Conservation (phyloP, 2,888 invertebrate species). For the Ichneumoninae sp. region DNA sequence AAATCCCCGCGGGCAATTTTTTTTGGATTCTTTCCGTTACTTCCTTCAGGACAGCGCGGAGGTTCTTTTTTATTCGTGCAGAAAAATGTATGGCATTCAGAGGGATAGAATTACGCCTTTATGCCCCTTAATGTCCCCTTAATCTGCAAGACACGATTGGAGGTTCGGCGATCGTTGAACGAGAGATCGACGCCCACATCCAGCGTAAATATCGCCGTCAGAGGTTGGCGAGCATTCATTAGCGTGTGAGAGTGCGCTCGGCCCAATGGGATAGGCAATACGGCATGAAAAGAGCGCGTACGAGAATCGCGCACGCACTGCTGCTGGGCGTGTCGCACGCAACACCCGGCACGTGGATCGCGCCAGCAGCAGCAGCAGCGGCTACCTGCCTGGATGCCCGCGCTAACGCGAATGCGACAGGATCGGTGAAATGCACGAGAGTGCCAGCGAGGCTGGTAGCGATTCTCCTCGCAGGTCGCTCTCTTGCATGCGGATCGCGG, state of each 20-base stretch:
- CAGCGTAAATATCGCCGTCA: conserved; percentile 2
- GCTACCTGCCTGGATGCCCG: conserved; percentile 64
- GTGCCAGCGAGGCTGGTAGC: conserved; percentile 26
- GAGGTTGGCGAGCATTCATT: conserved; percentile 2
- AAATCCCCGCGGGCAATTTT: no score
- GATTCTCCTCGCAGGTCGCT: conserved; percentile 22
- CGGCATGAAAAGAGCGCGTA: conserved; percentile 36
- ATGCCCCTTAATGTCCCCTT: neutral
- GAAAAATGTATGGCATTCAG: neutral
- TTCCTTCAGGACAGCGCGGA: neutral
- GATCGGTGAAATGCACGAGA: conserved; percentile 17
- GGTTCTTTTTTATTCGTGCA: neutral
- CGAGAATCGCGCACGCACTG: conserved; percentile 51
- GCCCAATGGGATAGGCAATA: neutral
- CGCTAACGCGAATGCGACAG: conserved; percentile 47
- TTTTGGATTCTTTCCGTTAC: no score
- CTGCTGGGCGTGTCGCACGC: conserved; percentile 79
- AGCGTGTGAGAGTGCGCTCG: neutral
- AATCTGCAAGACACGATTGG: neutral
- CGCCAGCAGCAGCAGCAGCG: conserved; percentile 35
- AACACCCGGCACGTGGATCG: conserved; percentile 79
- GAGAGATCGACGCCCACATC: conserved; percentile 9
- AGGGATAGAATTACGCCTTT: neutral
- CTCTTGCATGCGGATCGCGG: conserved; percentile 36
- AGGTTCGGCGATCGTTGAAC: conserved; percentile 11